Conservation (phyloP, 2,113 vertebrate species). For the Pavo muticus region DNA sequence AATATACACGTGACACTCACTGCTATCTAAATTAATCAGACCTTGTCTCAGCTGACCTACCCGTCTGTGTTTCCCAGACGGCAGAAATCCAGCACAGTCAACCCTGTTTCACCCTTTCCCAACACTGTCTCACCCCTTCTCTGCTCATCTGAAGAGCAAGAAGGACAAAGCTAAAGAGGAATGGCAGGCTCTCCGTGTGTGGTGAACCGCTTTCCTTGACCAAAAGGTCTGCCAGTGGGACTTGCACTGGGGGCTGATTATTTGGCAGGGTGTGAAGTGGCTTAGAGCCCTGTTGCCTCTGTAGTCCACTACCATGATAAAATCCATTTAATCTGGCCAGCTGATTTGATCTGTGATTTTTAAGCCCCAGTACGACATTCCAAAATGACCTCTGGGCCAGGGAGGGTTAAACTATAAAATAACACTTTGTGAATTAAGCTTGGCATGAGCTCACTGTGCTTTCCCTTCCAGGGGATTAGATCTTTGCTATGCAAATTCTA, state of each 20-base stretch:
- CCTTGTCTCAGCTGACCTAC: neutral
- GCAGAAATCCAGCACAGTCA: neutral
- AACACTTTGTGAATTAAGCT: neutral
- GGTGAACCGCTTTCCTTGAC: neutral
- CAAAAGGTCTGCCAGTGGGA: no score
- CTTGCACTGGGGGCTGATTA: neutral
- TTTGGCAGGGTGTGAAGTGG: fast-evolving
- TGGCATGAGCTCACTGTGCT: neutral
- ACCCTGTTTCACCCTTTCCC: neutral
- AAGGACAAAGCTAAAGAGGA: fast-evolving
- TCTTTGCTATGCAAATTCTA: slow-evolving; percentile 42
- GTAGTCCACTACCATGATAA: neutral
- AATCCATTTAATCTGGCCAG: neutral
- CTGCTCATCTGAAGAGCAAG: neutral
- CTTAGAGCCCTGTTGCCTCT: neutral
- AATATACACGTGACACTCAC: neutral
- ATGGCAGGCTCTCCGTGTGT: fast-evolving
- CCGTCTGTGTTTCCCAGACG: neutral
- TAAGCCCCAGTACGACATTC: neutral
- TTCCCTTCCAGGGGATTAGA: neutral
- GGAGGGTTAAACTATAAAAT: neutral
- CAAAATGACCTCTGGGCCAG: neutral
- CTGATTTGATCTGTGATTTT: neutral
- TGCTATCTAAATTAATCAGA: neutral
- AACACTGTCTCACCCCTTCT: neutral